Base-by-base conservation (phyloP, 2,113 vertebrate genomes). In the Pyxicephalus adspersus region DNA sequence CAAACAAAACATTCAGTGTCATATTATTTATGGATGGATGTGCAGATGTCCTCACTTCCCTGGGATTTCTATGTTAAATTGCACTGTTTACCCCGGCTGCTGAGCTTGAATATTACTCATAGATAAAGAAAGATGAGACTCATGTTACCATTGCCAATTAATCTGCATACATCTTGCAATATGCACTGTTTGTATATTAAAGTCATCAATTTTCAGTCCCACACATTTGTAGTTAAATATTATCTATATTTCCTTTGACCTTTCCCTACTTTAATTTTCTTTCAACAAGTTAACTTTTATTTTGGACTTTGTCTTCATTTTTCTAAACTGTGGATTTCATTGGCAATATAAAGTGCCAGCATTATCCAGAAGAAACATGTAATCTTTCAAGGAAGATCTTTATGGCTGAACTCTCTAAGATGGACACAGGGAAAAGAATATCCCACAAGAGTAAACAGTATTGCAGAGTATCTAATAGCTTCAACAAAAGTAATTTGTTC, bases 21-120 rank as follows among this genome's bases (percentile, higher is more conserved):
- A 61, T 80, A 80, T 80, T 80, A 80, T 80, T 80, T 80, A 80
- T 80, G 55, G 77, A 26, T 28, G 20, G 55, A 70, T 80, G 65
- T 80, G 57, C 77, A 70, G 77, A 70, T 70, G 77, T 68, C 34
- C 55, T 61, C 26, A 25, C 52, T 70, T 80, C 34, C 29, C 77
- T 80, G 29, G 34, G 65, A 68, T 28, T 26, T 80, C 31, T 26
- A 45, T 61, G 51, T 52, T 71, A 25, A 61, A 61, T 80, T 51
- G 60, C 64, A 50, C 63, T 23, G 51, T 66, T 77, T 77, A 77
- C 51, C 66, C 75, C 65, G 55, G 25, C 55, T 61, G 26, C 54
- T 29, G 34, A 38, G 66, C 77, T 28, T 61, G 50, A 70, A 71
- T 71, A 70, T 80, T 80, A 70, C 66, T 71, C 66, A 26, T 17